These are phyloP conservation scores for Leptopilina boulardi DNA, from an alignment of 1,140 invertebrate species.

Conservation along the genomic window DNA sequence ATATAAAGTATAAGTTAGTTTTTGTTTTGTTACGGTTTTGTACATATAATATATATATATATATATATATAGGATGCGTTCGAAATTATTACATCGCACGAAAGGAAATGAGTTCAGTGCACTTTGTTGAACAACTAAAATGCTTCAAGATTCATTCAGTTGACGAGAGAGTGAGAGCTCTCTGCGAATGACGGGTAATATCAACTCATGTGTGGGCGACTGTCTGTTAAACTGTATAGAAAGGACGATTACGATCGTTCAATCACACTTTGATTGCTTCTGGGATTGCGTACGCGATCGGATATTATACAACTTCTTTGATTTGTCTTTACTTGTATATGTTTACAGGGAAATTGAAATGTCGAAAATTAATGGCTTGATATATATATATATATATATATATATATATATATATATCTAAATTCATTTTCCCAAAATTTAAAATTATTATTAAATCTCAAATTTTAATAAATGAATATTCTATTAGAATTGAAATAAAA, in stretches of 20 bases:
- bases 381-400: neutral
- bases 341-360: conserved; percentile 5
- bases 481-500: neutral
- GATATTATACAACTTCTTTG: conserved; percentile 13
- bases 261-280: conserved; percentile 6
- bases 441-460: too few relatives aligned
- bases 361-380: neutral
- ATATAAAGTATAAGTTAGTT: conserved; percentile 34
- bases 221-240: conserved; percentile 45
- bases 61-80: conserved; percentile 64
- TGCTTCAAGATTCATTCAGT: conserved; percentile 53
- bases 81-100: conserved; percentile 48
- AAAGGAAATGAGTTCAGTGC: conserved; percentile 54
- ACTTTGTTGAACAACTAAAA: conserved; percentile 42
- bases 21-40: conserved; percentile 68
- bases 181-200: conserved; percentile 51
- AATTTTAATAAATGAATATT: neutral
- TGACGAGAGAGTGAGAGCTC: conserved; percentile 46
- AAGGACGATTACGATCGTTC: conserved; percentile 62
- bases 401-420: neutral
- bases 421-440: too few relatives aligned
- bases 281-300: neutral
- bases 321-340: neutral
- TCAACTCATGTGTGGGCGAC: conserved; percentile 55
- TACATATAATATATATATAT: too few relatives aligned